Conservation (phyloP, 2,797 vertebrate genomes). For the Enteromius radiatus region DNA sequence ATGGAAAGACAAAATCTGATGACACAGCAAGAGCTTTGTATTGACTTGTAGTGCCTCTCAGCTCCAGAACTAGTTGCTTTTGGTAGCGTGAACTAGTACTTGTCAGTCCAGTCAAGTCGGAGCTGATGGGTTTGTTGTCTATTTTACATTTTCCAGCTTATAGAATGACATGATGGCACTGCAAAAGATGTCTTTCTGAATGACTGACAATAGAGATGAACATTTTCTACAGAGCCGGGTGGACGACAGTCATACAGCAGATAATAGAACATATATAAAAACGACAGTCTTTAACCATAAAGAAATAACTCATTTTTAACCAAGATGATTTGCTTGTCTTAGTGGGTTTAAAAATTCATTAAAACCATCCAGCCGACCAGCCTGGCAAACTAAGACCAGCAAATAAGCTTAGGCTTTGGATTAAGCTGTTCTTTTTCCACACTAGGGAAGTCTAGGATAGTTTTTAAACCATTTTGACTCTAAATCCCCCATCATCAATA, state of each 20-base stretch:
- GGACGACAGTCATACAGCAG: background rate
- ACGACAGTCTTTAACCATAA: background rate
- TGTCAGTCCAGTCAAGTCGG: conserved; percentile 7
- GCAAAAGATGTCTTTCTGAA: conserved; percentile 13
- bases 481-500: background rate
- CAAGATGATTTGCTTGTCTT: background rate
- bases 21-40: conserved; percentile 15
- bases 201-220: conserved; percentile 11
- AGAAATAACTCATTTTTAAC: background rate
- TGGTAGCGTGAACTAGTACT: background rate
- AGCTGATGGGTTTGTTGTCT: background rate
- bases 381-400: background rate
- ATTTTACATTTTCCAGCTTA: conserved; percentile 10
- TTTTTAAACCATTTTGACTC: background rate
- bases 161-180: conserved; percentile 13
- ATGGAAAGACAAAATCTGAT: background rate
- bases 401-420: background rate
- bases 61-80: background rate
- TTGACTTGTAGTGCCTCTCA: background rate
- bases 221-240: background rate
- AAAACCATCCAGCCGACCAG: background rate
- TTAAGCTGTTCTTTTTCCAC: background rate
- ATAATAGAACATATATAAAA: background rate
- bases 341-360: background rate
- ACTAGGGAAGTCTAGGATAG: too few relatives aligned